Evolutionary conservation across 2,888 invertebrate genomes (phyloP), one percentile per base, ranked within the genome.

Genomic region (Crematogaster levior): DNA sequence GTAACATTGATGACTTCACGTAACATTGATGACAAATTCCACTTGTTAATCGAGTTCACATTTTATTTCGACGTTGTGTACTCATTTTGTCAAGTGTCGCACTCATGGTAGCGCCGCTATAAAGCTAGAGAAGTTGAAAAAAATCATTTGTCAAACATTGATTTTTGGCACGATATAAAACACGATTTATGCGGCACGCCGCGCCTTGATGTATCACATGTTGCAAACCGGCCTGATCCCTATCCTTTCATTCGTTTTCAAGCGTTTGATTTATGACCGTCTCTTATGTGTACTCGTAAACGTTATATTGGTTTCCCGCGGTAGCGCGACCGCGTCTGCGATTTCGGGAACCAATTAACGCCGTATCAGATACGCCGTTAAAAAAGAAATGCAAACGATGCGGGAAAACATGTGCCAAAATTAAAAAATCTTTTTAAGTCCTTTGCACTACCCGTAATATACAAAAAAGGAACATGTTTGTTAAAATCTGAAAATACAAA

Each of bases 231-330:
- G 77, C 56, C 53, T 21, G 56, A 79, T 79, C 48, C n/a, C 61
- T 82, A 86, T 86, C 88, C 89, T 88, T 87, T 84, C 87, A 82
- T 85, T 87, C 89, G 87, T 89, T 89, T 85, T 83, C 86, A 81
- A 30, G 72, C 66, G 56, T 85, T 84, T 88, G 88, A 88, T 88
- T 89, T 89, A 89, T 82, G 89, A 82, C 77, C 88, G 73, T 82
- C 77, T 77, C 84, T 89, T 89, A 81, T 84, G 83, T 53, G 87
- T 83, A 86, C 86, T 87, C 88, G 86, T 88, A 87, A 88, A 86
- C 84, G 86, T 89, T 89, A 89, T 89, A 89, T 88, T 86, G 86
- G 89, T 86, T 87, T 89, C 81, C 51, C 86, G 81, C 84, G 65
- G 86, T 81, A 84, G 87, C 83, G 27, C 18, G 0, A 73, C 34